These are phyloP conservation scores for Acipenser ruthenus DNA, from an alignment of 2,797 vertebrate species.

Conservation along the genomic window DNA sequence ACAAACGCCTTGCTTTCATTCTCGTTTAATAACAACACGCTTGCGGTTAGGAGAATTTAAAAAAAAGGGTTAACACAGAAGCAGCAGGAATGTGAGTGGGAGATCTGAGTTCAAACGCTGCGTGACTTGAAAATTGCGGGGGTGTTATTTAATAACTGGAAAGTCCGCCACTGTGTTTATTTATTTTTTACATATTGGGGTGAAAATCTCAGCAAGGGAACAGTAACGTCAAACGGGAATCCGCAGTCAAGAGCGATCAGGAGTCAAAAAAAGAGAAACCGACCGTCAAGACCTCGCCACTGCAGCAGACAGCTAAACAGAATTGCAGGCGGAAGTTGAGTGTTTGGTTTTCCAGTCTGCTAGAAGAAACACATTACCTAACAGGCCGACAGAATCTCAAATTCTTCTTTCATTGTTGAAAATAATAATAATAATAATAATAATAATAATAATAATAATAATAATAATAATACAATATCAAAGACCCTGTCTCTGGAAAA, in stretches of 20 bases:
- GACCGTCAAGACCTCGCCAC: background rate
- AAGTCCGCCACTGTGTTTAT: too few relatives aligned
- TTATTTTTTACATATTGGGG: too few relatives aligned
- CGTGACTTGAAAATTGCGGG: too few relatives aligned
- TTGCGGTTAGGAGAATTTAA: too few relatives aligned
- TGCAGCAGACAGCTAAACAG: background rate
- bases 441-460: background rate
- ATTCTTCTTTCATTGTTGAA: too few relatives aligned
- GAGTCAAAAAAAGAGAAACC: background rate
- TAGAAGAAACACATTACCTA: background rate
- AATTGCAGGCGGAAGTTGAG: conserved; percentile 17
- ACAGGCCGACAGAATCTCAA: background rate
- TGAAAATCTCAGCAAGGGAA: background rate
- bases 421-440: background rate
- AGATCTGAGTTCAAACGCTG: too few relatives aligned
- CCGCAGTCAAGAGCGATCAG: background rate
- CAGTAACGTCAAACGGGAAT: conserved; percentile 9
- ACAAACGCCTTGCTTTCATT: too few relatives aligned
- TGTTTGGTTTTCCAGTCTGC: background rate
- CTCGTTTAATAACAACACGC: too few relatives aligned
- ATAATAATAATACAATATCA: background rate
- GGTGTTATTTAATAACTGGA: too few relatives aligned
- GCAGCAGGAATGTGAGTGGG: too few relatives aligned
- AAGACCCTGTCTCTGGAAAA: background rate
- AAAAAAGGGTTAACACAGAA: too few relatives aligned